Evolutionary conservation across 1,140 invertebrate genomes (phyloP), one percentile per base, ranked within the genome.

Genomic region (Bilobella aurantiaca): DNA sequence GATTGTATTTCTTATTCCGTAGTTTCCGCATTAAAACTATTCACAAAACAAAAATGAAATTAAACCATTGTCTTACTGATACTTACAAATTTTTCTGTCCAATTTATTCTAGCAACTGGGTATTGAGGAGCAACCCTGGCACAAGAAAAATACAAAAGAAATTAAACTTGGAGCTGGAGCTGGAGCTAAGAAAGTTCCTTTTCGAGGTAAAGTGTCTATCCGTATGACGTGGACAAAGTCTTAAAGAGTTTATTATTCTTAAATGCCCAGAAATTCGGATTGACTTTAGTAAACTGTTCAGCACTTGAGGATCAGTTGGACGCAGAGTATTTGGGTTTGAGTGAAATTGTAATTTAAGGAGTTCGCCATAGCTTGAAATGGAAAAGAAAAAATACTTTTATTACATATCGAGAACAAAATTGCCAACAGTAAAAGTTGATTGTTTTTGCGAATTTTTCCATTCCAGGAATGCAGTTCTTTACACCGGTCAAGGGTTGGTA

Each of bases 401-500:
- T n/a, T n/a, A n/a, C n/a, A n/a, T n/a, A n/a, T n/a, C n/a, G n/a
- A n/a, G n/a, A n/a, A n/a, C n/a, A n/a, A n/a, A n/a, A n/a, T n/a
- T n/a, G n/a, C n/a, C n/a, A n/a, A n/a, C n/a, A n/a, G n/a, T n/a
- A n/a, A 53, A 23, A 53, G 23, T 53, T 14, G 14, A 3, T 23
- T 14, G 49, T 16, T 47, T 47, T 49, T 64, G 8, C 2, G 14
- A 30, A 30, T 58, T 65, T 14, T 49, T 58, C 62, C 64, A 71
- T 74, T 76, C 78, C 75, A 77, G 87, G 90, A 21, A 78, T 91
- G 46, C 88, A 91, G 75, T 91, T 91, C 78, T 86, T 91, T 76
- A 85, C 88, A 66, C 86, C 89, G 3, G 85, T 89, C 0, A 86
- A 86, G 16, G 87, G 88, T n/a, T 91, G 89, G 89, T 93, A 88